phyloP scores from a whole-genome alignment of 2,888 invertebrate genomes.

The Tinea trinotella region DNA sequence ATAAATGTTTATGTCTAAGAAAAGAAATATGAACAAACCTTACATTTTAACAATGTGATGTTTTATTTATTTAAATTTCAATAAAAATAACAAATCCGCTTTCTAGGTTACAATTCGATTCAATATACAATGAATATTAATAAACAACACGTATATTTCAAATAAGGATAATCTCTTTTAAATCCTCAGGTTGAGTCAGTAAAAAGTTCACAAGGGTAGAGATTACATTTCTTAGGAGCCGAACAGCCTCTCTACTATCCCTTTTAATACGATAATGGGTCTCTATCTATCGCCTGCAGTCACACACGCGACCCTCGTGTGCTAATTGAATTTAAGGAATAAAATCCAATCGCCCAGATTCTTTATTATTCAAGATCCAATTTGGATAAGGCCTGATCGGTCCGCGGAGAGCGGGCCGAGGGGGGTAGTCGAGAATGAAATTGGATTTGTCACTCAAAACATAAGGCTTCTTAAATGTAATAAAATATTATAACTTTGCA shows the following conservation, averaged over 20 bases:
- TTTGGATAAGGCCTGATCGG: constrained; percentile 74
- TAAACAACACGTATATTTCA: background rate
- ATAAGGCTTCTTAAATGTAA: constrained; percentile 59
- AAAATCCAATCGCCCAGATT: constrained; percentile 74
- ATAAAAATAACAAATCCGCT: constrained; percentile 2
- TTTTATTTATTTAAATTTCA: constrained; percentile 16
- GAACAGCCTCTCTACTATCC: constrained; percentile 51
- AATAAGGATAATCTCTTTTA: background rate
- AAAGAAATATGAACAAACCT: constrained; percentile 7
- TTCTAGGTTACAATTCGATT: background rate
- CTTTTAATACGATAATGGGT: constrained; percentile 66
- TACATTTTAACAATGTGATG: constrained; percentile 9
- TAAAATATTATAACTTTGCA: constrained; percentile 29
- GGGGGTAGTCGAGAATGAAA: constrained; percentile 65
- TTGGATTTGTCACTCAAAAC: constrained; percentile 73
- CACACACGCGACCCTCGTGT: constrained; percentile 68
- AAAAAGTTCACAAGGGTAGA: constrained; percentile 16
- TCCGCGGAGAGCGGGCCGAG: constrained; percentile 45
- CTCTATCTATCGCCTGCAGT: constrained; percentile 70
- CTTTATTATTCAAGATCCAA: constrained; percentile 75
- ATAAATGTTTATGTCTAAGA: constrained; percentile 22
- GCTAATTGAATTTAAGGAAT: constrained; percentile 75
- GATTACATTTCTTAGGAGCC: constrained; percentile 27
- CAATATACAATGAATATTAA: background rate
- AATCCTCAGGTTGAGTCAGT: constrained; percentile 1